A percentile compares a stretch with the other conserved stretches of the same genome.
phyloP scores from a whole-genome alignment of 2,888 invertebrate species.

The Raillietiella orientalis region DNA sequence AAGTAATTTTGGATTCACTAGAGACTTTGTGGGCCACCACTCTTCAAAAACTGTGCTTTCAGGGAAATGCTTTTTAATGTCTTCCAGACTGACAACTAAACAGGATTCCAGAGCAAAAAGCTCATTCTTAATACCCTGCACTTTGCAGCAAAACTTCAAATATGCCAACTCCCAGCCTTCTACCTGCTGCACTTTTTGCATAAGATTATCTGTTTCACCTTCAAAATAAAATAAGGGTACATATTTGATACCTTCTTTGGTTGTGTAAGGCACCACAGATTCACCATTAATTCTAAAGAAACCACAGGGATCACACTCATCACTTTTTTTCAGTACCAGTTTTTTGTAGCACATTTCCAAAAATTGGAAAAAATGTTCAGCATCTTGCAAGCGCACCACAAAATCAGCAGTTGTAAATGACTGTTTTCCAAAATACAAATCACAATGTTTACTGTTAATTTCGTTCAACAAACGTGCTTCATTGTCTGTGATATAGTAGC shows the following conservation, averaged over 20 bases:
- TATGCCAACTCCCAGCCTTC: slow-evolving; percentile 78
- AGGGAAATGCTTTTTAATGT: slow-evolving; percentile 66
- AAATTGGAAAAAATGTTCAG: slow-evolving; percentile 57
- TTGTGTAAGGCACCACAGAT: slow-evolving; percentile 69
- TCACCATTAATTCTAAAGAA: slow-evolving; percentile 73
- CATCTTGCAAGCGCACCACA: slow-evolving; percentile 57
- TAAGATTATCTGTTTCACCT: slow-evolving; percentile 54
- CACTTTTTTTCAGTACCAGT: slow-evolving; percentile 27
- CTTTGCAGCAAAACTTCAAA: slow-evolving; percentile 74
- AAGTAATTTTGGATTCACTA: no score
- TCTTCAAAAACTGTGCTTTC: slow-evolving; percentile 65
- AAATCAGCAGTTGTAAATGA: slow-evolving; percentile 59
- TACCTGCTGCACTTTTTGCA: slow-evolving; percentile 47
- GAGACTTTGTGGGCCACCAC: slow-evolving; percentile 64
- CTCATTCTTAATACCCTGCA: slow-evolving; percentile 67
- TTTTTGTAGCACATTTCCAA: slow-evolving; percentile 63
- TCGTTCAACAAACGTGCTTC: slow-evolving; percentile 69
- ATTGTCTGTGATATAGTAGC: slow-evolving; percentile 66
- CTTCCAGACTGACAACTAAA: slow-evolving; percentile 57
- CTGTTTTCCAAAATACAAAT: slow-evolving; percentile 57
- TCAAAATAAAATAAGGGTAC: slow-evolving; percentile 70
- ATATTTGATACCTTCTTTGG: slow-evolving; percentile 38
- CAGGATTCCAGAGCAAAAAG: slow-evolving; percentile 66
- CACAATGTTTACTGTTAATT: slow-evolving; percentile 71
- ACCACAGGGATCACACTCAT: slow-evolving; percentile 35